Evolutionary conservation across 2,888 invertebrate species (phyloP).

Genomic region (Endotricha flammealis): DNA sequence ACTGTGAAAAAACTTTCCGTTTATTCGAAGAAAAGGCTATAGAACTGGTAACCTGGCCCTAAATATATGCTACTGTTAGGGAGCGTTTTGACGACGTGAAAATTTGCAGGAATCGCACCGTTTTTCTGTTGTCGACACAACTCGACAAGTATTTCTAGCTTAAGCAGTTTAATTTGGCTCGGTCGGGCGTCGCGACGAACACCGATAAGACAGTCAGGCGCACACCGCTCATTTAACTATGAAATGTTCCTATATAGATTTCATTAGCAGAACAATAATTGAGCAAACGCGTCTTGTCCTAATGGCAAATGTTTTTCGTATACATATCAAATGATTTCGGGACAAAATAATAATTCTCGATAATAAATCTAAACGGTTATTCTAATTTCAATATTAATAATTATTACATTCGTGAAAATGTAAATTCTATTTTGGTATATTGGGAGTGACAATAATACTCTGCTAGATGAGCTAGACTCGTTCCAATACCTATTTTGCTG

Average conservation of each 20-base stretch:
- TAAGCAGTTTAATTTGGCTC: conserved; percentile 18
- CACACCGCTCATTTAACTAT: neutral
- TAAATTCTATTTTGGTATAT: conserved; percentile 15
- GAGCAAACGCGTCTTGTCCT: conserved; percentile 39
- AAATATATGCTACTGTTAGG: too few species aligned
- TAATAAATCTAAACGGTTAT: conserved; percentile 22
- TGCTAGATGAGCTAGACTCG: conserved; percentile 44
- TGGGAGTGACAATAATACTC: conserved; percentile 56
- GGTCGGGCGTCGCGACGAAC: neutral
- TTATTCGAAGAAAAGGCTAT: too few species aligned
- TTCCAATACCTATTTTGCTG: conserved; percentile 15
- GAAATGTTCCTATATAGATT: conserved; percentile 34
- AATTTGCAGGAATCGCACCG: too few species aligned
- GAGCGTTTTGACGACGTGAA: too few species aligned
- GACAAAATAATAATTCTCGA: conserved; percentile 32
- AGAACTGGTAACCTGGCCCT: too few species aligned
- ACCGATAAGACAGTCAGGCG: conserved; percentile 1
- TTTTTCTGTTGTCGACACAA: too few species aligned
- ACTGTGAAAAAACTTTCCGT: too few species aligned
- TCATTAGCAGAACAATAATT: conserved; percentile 46
- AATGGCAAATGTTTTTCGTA: conserved; percentile 44
- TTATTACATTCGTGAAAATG: conserved; percentile 24
- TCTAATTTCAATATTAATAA: conserved; percentile 31
- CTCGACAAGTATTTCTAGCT: conserved; percentile 23
- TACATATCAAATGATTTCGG: conserved; percentile 61